A percentile compares a stretch with the other conserved stretches of the same genome.
Conservation (phyloP, 2,113 vertebrate species). For the Pardalotus punctatus region DNA sequence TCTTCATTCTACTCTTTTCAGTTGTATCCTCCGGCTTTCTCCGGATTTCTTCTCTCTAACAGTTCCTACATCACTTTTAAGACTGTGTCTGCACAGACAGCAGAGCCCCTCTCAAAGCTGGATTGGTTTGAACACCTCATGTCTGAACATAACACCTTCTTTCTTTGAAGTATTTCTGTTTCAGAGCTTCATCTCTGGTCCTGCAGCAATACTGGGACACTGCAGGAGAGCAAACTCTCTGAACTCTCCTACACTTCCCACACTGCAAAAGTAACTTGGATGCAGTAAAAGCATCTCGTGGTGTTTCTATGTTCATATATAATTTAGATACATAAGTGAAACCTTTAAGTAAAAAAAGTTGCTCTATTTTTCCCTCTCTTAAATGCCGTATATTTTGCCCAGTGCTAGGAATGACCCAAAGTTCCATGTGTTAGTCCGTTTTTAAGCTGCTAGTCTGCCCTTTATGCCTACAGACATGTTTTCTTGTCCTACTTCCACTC, state of each 20-base stretch:
- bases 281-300: background rate
- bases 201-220: background rate
- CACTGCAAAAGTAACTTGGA: background rate
- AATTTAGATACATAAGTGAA: background rate
- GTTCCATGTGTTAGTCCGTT: background rate
- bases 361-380: background rate
- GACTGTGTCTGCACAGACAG: background rate
- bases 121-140: background rate
- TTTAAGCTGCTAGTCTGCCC: background rate
- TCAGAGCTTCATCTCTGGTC: background rate
- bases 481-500: background rate
- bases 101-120: background rate
- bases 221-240: background rate
- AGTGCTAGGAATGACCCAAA: background rate
- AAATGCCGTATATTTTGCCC: background rate
- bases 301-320: background rate
- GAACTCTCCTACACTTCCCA: background rate
- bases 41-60: background rate
- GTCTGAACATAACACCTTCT: background rate
- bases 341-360: background rate
- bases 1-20: background rate
- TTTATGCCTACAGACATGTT: background rate
- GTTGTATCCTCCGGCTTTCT: background rate
- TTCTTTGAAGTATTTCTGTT: background rate
- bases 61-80: background rate